Conservation (phyloP, 2,113 vertebrate species). For the Chaetodon trifascialis region DNA sequence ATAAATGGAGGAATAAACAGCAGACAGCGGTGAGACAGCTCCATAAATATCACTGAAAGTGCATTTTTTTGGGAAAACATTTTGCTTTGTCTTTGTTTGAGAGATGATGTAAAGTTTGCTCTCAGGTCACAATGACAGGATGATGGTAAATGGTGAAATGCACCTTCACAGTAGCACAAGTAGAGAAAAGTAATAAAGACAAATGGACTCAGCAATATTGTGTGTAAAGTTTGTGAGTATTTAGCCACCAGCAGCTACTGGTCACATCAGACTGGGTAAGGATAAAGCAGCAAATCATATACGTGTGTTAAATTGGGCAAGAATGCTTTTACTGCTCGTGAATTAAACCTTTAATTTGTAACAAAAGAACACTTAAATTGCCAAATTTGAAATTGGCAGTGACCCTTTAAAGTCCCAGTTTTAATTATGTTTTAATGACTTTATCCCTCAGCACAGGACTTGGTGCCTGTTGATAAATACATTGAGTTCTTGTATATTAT, state of each 20-base stretch:
- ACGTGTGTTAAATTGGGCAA: neutral
- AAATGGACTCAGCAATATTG: neutral
- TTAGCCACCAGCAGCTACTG: neutral
- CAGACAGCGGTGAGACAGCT: neutral
- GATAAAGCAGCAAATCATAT: neutral
- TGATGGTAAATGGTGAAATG: neutral
- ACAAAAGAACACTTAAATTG: neutral
- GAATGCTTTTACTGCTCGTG: neutral
- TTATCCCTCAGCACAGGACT: neutral
- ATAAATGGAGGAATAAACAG: neutral
- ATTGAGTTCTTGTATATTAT: neutral
- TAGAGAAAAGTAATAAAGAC: neutral
- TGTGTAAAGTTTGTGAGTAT: neutral
- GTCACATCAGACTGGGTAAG: neutral
- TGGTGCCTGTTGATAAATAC: neutral
- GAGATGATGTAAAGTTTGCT: no score
- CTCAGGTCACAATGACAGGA: neutral
- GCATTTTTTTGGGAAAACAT: no score
- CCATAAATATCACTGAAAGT: neutral
- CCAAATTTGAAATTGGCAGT: neutral
- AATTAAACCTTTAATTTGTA: neutral
- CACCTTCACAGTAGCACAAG: neutral
- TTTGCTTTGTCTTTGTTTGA: no score
- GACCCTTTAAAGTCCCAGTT: neutral
- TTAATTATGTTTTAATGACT: neutral